phyloP scores from a whole-genome alignment of 2,113 vertebrate genomes.

The Panurus biarmicus region DNA sequence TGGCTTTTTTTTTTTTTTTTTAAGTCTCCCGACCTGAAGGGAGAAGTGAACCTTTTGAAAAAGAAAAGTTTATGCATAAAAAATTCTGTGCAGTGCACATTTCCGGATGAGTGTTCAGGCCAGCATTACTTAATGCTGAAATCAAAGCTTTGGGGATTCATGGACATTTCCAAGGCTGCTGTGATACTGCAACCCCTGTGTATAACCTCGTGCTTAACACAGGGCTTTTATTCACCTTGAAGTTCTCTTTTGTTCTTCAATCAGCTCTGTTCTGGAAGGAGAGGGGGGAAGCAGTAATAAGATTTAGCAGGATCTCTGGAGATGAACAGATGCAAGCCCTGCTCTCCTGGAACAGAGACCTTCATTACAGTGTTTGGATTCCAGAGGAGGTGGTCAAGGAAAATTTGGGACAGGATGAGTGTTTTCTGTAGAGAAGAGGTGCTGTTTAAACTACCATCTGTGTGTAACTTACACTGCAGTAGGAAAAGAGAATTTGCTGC shows the following conservation, averaged over 20 bases:
- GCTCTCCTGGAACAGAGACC: neutral
- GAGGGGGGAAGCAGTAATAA: neutral
- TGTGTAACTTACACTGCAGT: neutral
- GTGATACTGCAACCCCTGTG: neutral
- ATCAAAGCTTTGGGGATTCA: constrained; percentile 31
- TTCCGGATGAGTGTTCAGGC: constrained; percentile 22
- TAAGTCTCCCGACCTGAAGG: neutral
- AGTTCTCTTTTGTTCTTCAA: constrained; percentile 5
- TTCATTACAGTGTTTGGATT: neutral
- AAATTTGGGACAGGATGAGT: neutral
- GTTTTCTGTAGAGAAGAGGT: neutral
- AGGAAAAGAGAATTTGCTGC: neutral
- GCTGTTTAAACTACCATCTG: neutral
- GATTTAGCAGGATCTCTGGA: neutral
- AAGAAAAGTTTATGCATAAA: constrained; percentile 24
- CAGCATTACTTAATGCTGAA: constrained; percentile 22
- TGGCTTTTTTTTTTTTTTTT: neutral
- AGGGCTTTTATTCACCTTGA: constrained; percentile 38
- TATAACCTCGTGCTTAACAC: constrained; percentile 16
- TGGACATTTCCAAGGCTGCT: constrained; percentile 34
- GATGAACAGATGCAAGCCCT: neutral
- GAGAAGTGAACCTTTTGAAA: constrained; percentile 29
- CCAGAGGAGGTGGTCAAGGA: neutral
- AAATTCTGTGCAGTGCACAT: neutral
- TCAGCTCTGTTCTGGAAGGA: neutral